Percentiles rank a stretch among this genome's conserved stretches.
Evolutionary conservation across 1,140 invertebrate species (phyloP).

Genomic region (Centruroides sculpturatus): DNA sequence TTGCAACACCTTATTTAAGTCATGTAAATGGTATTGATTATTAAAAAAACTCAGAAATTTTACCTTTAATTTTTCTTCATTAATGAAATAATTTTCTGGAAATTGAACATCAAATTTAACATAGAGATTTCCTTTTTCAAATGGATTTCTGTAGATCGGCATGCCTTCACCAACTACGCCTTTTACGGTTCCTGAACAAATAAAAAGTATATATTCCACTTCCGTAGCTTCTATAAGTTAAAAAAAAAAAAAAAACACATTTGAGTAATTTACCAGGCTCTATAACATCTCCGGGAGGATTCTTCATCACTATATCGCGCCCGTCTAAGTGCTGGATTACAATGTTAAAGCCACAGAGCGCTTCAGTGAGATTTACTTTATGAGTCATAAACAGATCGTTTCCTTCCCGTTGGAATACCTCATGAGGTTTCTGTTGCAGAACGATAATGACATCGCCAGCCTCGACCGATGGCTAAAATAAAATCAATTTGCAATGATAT

Average conservation of each 20-base stretch:
- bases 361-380: conserved; percentile 35
- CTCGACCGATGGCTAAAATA: conserved; percentile 29
- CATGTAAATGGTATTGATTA: too few relatives aligned
- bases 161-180: conserved; percentile 39
- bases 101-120: conserved; percentile 73
- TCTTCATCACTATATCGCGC: conserved; percentile 53
- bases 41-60: background rate
- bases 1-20: too few relatives aligned
- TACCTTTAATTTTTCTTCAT: conserved; percentile 46
- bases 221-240: background rate
- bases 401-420: conserved; percentile 32
- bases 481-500: too few relatives aligned
- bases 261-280: conserved; percentile 35
- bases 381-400: conserved; percentile 35
- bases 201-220: background rate
- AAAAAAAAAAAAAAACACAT: background rate
- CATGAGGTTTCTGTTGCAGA: conserved; percentile 39
- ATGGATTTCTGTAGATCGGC: conserved; percentile 52
- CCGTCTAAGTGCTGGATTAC: conserved; percentile 67
- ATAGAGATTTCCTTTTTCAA: conserved; percentile 73
- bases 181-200: conserved; percentile 23
- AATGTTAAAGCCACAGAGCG: conserved; percentile 39
- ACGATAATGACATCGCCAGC: conserved; percentile 42
- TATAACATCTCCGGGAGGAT: conserved; percentile 54
- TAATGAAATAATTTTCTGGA: conserved; percentile 61